Conservation (phyloP, 1,140 invertebrate species). For the Sycophila sp. region DNA sequence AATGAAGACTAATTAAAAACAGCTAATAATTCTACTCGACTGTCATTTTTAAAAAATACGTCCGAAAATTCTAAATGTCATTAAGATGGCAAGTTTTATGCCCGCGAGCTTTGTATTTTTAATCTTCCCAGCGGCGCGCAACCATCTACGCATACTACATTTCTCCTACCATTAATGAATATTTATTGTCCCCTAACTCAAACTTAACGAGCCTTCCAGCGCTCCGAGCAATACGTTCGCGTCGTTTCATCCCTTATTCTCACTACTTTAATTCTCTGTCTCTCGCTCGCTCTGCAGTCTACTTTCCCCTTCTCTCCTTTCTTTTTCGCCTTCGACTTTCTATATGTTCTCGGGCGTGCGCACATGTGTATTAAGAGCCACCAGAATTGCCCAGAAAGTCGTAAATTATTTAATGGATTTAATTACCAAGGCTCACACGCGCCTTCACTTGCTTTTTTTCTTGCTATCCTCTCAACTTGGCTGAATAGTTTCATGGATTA, state of each 20-base stretch:
- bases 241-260: conserved; percentile 8
- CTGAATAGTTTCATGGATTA: conserved; percentile 3
- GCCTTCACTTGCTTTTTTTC: conserved; percentile 14
- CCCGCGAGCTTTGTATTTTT: no score
- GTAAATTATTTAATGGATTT: conserved; percentile 53
- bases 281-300: not conserved
- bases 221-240: not conserved
- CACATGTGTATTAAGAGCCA: not conserved
- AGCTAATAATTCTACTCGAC: no score
- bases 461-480: conserved; percentile 7
- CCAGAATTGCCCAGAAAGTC: conserved; percentile 25
- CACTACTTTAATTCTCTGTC: not conserved
- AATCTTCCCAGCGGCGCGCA: no score
- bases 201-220: conserved; percentile 54
- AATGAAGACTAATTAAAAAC: no score
- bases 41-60: no score
- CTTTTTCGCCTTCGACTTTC: no score
- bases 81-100: no score
- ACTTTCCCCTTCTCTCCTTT: conserved; percentile 5
- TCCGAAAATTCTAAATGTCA: no score
- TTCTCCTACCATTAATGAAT: conserved; percentile 58
- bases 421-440: conserved; percentile 41
- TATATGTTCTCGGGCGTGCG: not conserved
- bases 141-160: conserved; percentile 39
- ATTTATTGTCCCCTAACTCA: conserved; percentile 60